phyloP scores from a whole-genome alignment of 2,113 vertebrate species.

The Scophthalmus maximus region DNA sequence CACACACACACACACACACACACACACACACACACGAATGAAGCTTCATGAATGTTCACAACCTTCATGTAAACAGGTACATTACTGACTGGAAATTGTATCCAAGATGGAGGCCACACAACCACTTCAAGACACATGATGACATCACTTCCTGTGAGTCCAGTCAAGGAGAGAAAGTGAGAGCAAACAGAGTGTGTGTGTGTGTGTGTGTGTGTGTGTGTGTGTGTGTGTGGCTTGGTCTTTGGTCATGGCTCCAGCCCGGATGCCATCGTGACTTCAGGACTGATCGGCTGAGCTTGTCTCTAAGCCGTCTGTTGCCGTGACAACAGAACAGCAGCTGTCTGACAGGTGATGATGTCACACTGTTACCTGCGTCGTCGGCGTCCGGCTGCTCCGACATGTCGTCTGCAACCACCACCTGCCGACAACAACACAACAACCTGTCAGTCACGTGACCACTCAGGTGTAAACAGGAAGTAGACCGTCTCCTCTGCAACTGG shows the following conservation, averaged over 20 bases:
- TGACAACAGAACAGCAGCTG: constrained; percentile 46
- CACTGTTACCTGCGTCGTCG: constrained; percentile 23
- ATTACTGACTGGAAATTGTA: too few relatives aligned
- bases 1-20: too few relatives aligned
- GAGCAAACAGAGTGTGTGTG: neutral
- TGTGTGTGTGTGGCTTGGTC: neutral
- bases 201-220: neutral
- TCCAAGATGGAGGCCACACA: too few relatives aligned
- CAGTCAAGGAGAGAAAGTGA: neutral
- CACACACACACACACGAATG: too few relatives aligned
- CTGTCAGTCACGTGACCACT: neutral
- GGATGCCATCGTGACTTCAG: constrained; percentile 50
- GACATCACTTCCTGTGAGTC: constrained; percentile 28
- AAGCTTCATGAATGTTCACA: too few relatives aligned
- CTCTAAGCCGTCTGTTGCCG: constrained; percentile 39
- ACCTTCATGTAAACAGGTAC: too few relatives aligned
- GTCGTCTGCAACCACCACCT: constrained; percentile 49
- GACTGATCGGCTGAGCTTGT: constrained; percentile 12
- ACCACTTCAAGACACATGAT: neutral
- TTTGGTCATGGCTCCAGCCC: neutral
- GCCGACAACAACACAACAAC: constrained; percentile 9
- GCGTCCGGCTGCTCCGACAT: constrained; percentile 56
- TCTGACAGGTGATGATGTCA: neutral
- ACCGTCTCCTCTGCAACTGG: too few relatives aligned
- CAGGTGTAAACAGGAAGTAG: neutral